Evolutionary conservation across 2,888 invertebrate genomes (phyloP).

Genomic region (Incurvaria masculella): DNA sequence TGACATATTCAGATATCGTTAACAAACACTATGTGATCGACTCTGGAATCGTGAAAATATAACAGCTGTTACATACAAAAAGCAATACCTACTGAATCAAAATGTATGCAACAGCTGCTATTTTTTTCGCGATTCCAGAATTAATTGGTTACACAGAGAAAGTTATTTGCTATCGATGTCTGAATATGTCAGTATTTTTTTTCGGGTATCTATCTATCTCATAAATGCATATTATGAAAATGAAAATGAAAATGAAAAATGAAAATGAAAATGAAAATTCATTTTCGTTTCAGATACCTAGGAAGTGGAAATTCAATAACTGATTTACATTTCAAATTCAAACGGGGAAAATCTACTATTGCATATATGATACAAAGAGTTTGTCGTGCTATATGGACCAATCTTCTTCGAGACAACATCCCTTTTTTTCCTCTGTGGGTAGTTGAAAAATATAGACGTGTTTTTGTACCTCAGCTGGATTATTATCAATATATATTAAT

Average conservation of each 20-base stretch:
- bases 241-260: too few relatives aligned
- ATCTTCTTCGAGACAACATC: conserved; percentile 9
- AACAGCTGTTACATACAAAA: conserved; percentile 6
- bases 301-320: conserved; percentile 12
- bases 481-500: too few relatives aligned
- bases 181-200: background rate
- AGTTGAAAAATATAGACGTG: too few relatives aligned
- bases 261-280: too few relatives aligned
- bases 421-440: too few relatives aligned
- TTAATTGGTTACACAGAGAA: background rate
- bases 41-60: conserved; percentile 2
- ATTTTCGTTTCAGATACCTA: conserved; percentile 12
- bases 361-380: conserved; percentile 10
- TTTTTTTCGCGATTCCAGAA: conserved; percentile 1
- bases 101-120: conserved; percentile 3
- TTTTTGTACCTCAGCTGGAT: too few relatives aligned
- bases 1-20: too few relatives aligned
- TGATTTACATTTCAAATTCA: conserved; percentile 11
- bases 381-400: conserved; percentile 11
- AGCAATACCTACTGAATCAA: conserved; percentile 7
- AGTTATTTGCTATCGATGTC: background rate
- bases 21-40: conserved; percentile 10
- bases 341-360: conserved; percentile 15
- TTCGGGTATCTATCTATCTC: conserved; percentile 5
- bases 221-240: conserved; percentile 7